Evolutionary conservation across 2,113 vertebrate species (phyloP).

Genomic region (Blennius ocellaris): DNA sequence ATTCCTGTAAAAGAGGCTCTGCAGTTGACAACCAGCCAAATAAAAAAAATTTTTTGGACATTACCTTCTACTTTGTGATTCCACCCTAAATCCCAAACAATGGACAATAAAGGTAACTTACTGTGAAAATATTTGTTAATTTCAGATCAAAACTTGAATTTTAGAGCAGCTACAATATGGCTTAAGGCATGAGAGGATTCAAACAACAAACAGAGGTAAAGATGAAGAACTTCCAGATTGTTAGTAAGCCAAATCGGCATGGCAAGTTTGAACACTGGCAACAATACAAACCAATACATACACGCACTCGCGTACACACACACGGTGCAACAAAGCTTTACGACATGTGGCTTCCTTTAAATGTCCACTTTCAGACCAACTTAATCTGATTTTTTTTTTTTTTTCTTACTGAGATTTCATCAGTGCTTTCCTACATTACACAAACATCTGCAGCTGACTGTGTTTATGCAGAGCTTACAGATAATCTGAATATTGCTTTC

Average conservation of each 20-base stretch:
- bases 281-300: background rate
- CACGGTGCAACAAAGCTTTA: too few relatives aligned
- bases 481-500: conserved; percentile 26
- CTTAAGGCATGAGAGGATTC: background rate
- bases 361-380: too few relatives aligned
- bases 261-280: background rate
- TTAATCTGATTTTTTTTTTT: too few relatives aligned
- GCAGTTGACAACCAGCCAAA: background rate
- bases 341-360: too few relatives aligned
- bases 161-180: background rate
- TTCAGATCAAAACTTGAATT: background rate
- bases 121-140: background rate
- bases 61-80: background rate
- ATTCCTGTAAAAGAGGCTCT: too few relatives aligned
- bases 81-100: background rate
- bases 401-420: background rate
- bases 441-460: background rate
- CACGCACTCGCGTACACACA: too few relatives aligned
- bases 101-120: background rate
- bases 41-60: background rate
- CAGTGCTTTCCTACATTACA: background rate
- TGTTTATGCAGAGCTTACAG: background rate
- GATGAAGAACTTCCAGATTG: background rate
- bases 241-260: background rate
- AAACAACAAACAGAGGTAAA: background rate